phyloP scores from a whole-genome alignment of 2,888 invertebrate genomes.

The Euzophera pinguis region DNA sequence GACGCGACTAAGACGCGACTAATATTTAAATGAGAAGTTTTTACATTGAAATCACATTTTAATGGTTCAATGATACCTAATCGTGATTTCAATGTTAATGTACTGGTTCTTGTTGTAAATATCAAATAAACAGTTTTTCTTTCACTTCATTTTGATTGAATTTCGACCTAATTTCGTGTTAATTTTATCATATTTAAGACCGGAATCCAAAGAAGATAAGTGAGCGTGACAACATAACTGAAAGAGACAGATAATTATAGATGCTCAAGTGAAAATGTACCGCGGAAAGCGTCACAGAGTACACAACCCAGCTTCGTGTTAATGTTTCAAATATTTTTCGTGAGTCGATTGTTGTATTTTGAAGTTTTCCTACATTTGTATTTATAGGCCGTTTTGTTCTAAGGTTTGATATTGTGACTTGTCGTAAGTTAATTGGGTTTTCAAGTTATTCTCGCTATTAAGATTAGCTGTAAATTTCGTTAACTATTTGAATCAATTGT shows the following conservation, averaged over 20 bases:
- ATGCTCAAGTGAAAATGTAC: conserved; percentile 1
- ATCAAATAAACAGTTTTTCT: no score
- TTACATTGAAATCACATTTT: no score
- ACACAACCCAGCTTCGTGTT: background rate
- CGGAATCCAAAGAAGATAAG: no score
- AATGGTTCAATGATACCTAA: no score
- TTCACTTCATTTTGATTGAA: no score
- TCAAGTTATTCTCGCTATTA: conserved; percentile 50
- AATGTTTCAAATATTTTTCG: conserved; percentile 28
- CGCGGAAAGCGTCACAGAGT: background rate
- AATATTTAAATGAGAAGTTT: no score
- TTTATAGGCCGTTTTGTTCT: conserved; percentile 45
- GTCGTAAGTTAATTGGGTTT: conserved; percentile 50
- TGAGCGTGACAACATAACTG: background rate
- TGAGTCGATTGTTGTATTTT: conserved; percentile 37
- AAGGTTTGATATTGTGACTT: conserved; percentile 65
- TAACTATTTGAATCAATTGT: conserved; percentile 8
- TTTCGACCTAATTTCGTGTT: no score
- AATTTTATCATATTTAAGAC: no score
- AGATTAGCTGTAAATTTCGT: conserved; percentile 35
- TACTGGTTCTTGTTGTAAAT: no score
- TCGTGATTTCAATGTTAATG: no score
- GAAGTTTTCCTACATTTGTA: conserved; percentile 45
- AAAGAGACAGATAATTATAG: background rate
- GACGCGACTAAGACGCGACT: no score